These are phyloP conservation scores for Gonocerus acuteangulatus DNA, from an alignment of 2,888 invertebrate genomes.

Conservation along the genomic window DNA sequence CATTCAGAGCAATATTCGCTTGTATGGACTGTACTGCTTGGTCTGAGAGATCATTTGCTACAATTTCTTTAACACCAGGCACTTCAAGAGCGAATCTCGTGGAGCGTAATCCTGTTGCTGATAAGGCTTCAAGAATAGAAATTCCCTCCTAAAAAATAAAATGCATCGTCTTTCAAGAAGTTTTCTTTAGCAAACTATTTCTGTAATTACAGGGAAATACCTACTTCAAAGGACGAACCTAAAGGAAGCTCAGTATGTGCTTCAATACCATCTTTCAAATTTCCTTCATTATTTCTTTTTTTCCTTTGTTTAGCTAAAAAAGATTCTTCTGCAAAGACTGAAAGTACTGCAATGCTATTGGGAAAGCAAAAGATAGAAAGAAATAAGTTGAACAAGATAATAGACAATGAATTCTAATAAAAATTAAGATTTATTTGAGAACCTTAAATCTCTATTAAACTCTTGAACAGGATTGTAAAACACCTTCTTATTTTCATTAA, in stretches of 20 bases:
- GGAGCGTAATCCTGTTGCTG: slow-evolving; percentile 91
- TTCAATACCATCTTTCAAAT: not conserved
- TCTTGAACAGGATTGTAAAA: slow-evolving; percentile 99
- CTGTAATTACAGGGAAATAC: not conserved
- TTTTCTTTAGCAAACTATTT: not conserved
- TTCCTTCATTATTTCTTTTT: slow-evolving; percentile 38
- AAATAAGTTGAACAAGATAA: no score
- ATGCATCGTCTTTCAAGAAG: not conserved
- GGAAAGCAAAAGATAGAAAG: no score
- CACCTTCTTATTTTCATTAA: slow-evolving; percentile 46
- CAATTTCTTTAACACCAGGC: slow-evolving; percentile 64
- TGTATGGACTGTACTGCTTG: slow-evolving; percentile 80
- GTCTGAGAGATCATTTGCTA: slow-evolving; percentile 85
- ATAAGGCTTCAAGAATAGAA: slow-evolving; percentile 81
- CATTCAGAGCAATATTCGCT: slow-evolving; percentile 67
- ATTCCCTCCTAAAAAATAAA: slow-evolving; percentile 49
- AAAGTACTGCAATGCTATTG: slow-evolving; percentile 67
- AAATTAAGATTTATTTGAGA: slow-evolving; percentile 1
- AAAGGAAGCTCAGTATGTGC: not conserved
- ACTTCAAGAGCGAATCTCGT: slow-evolving; percentile 95
- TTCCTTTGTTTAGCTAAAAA: slow-evolving; percentile 40
- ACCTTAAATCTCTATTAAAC: slow-evolving; percentile 90
- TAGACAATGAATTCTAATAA: no score
- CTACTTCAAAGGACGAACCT: not conserved
- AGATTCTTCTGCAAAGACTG: slow-evolving; percentile 55